phyloP scores from a whole-genome alignment of 2,888 invertebrate species.

The Esperia sulphurella region DNA sequence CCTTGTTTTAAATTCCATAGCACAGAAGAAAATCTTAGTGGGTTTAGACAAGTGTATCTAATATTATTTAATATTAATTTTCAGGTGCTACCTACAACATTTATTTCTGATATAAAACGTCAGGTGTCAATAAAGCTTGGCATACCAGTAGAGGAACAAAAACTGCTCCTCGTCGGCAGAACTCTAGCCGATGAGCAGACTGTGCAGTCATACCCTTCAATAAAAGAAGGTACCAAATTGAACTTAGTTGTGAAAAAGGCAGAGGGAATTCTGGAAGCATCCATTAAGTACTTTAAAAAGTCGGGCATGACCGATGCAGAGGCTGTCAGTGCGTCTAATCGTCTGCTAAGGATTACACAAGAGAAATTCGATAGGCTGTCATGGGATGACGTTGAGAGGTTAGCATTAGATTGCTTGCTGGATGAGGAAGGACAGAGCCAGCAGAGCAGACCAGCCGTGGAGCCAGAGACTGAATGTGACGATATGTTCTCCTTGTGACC shows the following conservation, averaged over 20 bases:
- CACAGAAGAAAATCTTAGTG: no score
- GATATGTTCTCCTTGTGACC: constrained; percentile 5
- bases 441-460: constrained; percentile 21
- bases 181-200: constrained; percentile 85
- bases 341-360: constrained; percentile 76
- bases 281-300: constrained; percentile 80
- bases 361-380: constrained; percentile 75
- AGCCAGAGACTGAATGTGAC: constrained; percentile 39
- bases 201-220: constrained; percentile 83
- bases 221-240: constrained; percentile 87
- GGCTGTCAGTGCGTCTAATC: constrained; percentile 79
- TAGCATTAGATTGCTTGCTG: constrained; percentile 57
- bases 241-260: constrained; percentile 84
- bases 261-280: constrained; percentile 79
- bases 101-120: constrained; percentile 84
- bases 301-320: constrained; percentile 81
- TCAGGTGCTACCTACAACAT: constrained; percentile 77
- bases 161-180: constrained; percentile 84
- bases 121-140: constrained; percentile 81
- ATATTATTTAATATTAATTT: no score
- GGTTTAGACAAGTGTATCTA: no score
- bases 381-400: constrained; percentile 80
- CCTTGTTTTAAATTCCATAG: no score
- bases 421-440: constrained; percentile 33
- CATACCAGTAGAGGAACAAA: constrained; percentile 84